These are phyloP conservation scores for Eucidaris tribuloides DNA, from an alignment of 35 echinoderm and acorn worm genomes.

Conservation along the genomic window DNA sequence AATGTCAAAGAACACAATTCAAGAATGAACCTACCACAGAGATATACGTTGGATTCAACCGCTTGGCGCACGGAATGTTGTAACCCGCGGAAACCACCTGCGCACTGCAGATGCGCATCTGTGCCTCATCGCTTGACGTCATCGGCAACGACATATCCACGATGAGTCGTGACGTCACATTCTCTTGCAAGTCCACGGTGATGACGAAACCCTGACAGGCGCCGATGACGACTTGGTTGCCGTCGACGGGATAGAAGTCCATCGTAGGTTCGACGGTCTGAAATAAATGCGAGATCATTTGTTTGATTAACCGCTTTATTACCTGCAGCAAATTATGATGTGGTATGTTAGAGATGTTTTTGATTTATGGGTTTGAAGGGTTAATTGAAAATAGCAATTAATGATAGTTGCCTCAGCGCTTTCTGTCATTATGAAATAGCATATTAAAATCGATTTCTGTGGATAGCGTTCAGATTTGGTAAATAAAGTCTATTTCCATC, in stretches of 20 bases:
- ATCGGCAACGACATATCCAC: slow-evolving; percentile 76
- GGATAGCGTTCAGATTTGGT: too few species aligned
- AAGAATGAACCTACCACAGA: slow-evolving; percentile 14
- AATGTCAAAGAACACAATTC: neutral
- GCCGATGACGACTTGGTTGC: slow-evolving; percentile 59
- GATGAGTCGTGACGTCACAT: slow-evolving; percentile 56
- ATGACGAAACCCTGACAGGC: slow-evolving; percentile 70
- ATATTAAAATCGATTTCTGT: too few species aligned
- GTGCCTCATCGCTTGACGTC: slow-evolving; percentile 16
- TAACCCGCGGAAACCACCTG: slow-evolving; percentile 59
- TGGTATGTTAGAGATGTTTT: too few species aligned
- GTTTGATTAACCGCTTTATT: too few species aligned
- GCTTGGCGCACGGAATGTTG: slow-evolving; percentile 62
- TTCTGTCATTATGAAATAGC: too few species aligned
- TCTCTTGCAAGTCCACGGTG: slow-evolving; percentile 59
- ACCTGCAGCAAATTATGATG: too few species aligned
- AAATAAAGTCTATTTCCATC: too few species aligned
- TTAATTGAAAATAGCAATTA: too few species aligned
- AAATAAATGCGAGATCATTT: too few species aligned
- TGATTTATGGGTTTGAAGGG: too few species aligned
- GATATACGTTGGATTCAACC: slow-evolving; percentile 44
- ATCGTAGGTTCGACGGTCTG: slow-evolving; percentile 52
- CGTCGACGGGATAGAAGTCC: slow-evolving; percentile 72
- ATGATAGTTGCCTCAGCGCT: too few species aligned
- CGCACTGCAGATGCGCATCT: slow-evolving; percentile 63